Evolutionary conservation across 2,888 invertebrate species (phyloP).

Genomic region (Xestia ashworthii): DNA sequence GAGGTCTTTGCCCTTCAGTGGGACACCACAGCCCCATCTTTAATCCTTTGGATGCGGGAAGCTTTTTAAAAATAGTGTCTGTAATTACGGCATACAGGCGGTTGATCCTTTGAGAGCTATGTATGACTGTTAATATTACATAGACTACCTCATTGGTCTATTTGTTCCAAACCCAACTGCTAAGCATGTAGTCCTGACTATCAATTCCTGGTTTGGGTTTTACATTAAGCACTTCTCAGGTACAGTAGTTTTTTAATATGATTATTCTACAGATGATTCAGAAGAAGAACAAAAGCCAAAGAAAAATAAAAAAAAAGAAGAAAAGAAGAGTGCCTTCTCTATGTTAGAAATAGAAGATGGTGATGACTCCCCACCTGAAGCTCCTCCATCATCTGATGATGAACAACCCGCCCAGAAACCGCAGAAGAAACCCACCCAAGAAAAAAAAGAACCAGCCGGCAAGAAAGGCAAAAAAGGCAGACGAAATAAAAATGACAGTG

Average conservation of each 20-base stretch:
- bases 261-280: slow-evolving; percentile 78
- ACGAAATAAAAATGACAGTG: slow-evolving; percentile 94
- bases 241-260: not conserved
- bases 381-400: slow-evolving; percentile 86
- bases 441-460: slow-evolving; percentile 87
- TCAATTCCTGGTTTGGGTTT: not conserved
- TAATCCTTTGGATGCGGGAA: not conserved
- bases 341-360: slow-evolving; percentile 92
- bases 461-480: slow-evolving; percentile 94
- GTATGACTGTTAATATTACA: not conserved
- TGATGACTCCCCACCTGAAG: slow-evolving; percentile 86
- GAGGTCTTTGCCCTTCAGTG: not conserved
- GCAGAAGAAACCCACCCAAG: slow-evolving; percentile 81
- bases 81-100: no score
- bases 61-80: no score
- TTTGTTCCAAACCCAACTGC: not conserved
- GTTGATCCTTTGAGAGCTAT: not conserved
- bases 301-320: slow-evolving; percentile 84
- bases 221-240: not conserved
- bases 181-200: not conserved
- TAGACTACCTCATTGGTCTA: not conserved
- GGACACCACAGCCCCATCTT: not conserved
- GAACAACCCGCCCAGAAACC: slow-evolving; percentile 82
- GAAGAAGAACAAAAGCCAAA: slow-evolving; percentile 86
- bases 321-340: slow-evolving; percentile 92